These are phyloP conservation scores for Meriones psammophilus DNA, from an alignment of 2,797 vertebrate species.

Conservation along the genomic window DNA sequence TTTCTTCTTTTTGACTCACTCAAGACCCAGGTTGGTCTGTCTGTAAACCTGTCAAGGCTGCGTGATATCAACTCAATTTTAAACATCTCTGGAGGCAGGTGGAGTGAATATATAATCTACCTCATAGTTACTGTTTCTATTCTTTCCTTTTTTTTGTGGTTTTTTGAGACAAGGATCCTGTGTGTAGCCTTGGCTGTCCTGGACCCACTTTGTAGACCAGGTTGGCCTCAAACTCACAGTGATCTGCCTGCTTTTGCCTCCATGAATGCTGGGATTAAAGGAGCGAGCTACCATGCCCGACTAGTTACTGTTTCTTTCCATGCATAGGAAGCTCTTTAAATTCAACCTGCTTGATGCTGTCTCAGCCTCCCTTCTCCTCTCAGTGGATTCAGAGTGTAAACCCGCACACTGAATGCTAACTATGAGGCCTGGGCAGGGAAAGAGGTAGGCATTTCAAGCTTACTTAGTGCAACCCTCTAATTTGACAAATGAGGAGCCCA, in stretches of 20 bases:
- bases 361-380: constrained; percentile 33
- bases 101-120: not conserved
- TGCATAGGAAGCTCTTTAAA: not conserved
- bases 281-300: too few species aligned
- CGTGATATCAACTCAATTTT: not conserved
- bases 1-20: not conserved
- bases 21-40: not conserved
- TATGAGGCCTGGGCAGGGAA: constrained; percentile 16
- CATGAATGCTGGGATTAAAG: too few species aligned
- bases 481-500: constrained; percentile 64
- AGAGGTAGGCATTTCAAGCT: constrained; percentile 32
- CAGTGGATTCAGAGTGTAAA: constrained; percentile 54
- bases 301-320: not conserved
- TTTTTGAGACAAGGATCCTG: too few species aligned
- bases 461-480: constrained; percentile 57
- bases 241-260: too few species aligned
- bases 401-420: constrained; percentile 12
- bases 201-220: too few species aligned
- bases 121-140: not conserved
- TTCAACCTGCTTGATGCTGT: constrained; percentile 9
- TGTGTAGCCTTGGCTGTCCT: too few species aligned
- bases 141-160: too few species aligned
- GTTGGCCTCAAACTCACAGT: too few species aligned
- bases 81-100: not conserved
- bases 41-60: constrained; percentile 5